phyloP scores from a whole-genome alignment of 2,888 invertebrate species.

The Rutpela maculata region DNA sequence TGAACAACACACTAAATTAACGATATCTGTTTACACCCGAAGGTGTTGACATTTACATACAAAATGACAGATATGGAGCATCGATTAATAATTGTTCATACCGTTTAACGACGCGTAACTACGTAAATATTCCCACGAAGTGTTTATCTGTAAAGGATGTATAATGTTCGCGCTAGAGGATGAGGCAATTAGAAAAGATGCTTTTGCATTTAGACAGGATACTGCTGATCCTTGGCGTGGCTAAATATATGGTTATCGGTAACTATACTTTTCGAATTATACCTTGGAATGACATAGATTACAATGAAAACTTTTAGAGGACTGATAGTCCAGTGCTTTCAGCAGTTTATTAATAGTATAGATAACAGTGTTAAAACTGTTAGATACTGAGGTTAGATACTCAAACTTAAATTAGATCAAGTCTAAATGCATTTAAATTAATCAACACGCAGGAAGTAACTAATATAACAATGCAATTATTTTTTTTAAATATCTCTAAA shows the following conservation, averaged over 20 bases:
- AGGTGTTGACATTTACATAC: slow-evolving; percentile 2
- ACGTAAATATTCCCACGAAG: slow-evolving; percentile 12
- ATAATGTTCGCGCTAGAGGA: background rate
- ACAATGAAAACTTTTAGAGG: too few relatives aligned
- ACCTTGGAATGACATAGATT: too few relatives aligned
- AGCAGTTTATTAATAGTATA: too few relatives aligned
- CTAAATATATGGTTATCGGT: background rate
- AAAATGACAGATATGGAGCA: background rate
- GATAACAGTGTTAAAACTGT: too few relatives aligned
- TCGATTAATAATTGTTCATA: slow-evolving; percentile 14
- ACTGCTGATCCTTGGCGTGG: slow-evolving; percentile 1
- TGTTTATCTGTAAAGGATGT: slow-evolving; percentile 24
- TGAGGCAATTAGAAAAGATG: slow-evolving; percentile 10
- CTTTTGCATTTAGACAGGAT: slow-evolving; percentile 21
- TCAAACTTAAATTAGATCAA: too few relatives aligned
- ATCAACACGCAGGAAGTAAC: too few relatives aligned
- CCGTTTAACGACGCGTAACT: background rate
- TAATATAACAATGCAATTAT: too few relatives aligned
- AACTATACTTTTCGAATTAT: background rate
- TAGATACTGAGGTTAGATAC: too few relatives aligned
- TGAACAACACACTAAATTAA: background rate
- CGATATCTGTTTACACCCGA: background rate
- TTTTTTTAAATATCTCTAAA: too few relatives aligned
- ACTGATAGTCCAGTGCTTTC: too few relatives aligned
- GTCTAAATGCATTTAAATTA: too few relatives aligned